These are phyloP conservation scores for Echeneis naucrates DNA, from an alignment of 2,797 vertebrate species.

Conservation along the genomic window DNA sequence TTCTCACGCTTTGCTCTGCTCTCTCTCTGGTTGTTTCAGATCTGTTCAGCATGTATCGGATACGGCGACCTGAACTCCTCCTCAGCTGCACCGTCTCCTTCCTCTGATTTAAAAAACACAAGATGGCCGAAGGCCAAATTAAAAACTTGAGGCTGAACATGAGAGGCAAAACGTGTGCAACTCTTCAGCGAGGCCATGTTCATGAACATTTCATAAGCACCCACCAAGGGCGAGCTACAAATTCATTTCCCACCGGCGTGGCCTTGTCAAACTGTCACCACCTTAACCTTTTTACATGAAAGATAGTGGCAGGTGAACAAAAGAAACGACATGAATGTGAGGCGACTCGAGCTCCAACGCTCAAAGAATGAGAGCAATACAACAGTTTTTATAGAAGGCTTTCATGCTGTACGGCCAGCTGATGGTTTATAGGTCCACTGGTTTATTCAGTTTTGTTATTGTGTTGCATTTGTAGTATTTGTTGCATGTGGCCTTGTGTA, in stretches of 20 bases:
- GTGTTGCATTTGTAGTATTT: too few relatives aligned
- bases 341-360: not conserved
- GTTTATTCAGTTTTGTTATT: too few relatives aligned
- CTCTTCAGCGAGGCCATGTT: not conserved
- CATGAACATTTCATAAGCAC: constrained; percentile 1
- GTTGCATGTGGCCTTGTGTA: too few relatives aligned
- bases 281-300: not conserved
- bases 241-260: not conserved
- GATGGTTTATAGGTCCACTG: constrained; percentile 11
- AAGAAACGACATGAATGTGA: constrained; percentile 4
- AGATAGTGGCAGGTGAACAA: not conserved
- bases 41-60: too few relatives aligned
- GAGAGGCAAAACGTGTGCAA: not conserved
- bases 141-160: too few relatives aligned
- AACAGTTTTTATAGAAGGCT: constrained; percentile 9
- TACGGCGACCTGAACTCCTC: too few relatives aligned
- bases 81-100: too few relatives aligned
- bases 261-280: not conserved
- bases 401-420: not conserved
- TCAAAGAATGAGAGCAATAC: not conserved
- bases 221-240: not conserved
- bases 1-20: too few relatives aligned
- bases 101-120: too few relatives aligned
- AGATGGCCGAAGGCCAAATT: too few relatives aligned
- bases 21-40: too few relatives aligned